Base-by-base conservation (phyloP, 1,140 invertebrate genomes). In the Euschistus heros region DNA sequence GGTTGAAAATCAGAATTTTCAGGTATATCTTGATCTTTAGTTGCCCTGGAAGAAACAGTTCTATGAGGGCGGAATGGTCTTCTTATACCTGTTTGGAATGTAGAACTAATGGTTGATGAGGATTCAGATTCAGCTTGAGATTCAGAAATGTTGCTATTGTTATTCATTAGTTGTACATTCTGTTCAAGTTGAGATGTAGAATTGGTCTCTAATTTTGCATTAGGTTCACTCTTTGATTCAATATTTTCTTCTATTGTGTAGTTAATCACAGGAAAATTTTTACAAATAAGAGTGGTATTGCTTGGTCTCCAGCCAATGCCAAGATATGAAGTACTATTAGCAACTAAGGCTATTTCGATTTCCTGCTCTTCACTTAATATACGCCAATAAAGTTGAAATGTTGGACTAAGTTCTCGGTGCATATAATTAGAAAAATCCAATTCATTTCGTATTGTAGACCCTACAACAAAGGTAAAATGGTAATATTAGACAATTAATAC, bases 261-360 rank as follows among this genome's bases (percentile, higher is more conserved):
- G 7, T 46, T 17, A 33, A 42, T 42, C n/a, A 62, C 24, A 55
- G 89, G 90, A 72, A 89, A 89, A 65, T 88, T 85, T 71, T 84
- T 86, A 71, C 89, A 93, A 15, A 80, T 78, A 18, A 86, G 81
- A 4, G 84, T 89, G 42, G 90, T 71, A 15, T 79, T 80, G 42
- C 77, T 79, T 0, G 92, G 91, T 68, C 90, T 76, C 89, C 89
- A 92, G 13, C 91, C 91, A 13, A 93, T 50, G 67, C 85, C 92
- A n/a, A 87, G 85, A 79, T 92, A 96, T 15, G 87, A 88, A 0
- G 86, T 88, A 0, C 88, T 83, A 70, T 93, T 92, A 6, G 88
- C 88, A 24, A 88, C 81, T 70, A 93, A 81, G 0, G 93, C 82
- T 18, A 93, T 79, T 76, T 96, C 92, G 7, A 96, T 77, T 77